Evolutionary conservation across 2,888 invertebrate species (phyloP).

Genomic region (Cephus pygmeus): DNA sequence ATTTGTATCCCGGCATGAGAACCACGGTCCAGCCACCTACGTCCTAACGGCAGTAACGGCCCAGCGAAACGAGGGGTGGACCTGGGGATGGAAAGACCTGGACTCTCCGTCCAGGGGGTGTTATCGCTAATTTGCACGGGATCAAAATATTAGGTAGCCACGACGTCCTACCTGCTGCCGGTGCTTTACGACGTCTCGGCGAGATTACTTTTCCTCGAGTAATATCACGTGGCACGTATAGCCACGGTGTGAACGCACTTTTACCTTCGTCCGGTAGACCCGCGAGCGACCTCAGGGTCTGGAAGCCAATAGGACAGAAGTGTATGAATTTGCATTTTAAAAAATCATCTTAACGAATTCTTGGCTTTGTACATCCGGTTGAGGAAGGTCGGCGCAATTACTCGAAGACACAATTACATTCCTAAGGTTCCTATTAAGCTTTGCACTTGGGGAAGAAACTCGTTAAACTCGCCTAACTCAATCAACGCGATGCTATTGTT

Average conservation of each 20-base stretch:
- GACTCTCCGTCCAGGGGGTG: conserved; percentile 4
- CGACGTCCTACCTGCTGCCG: not conserved
- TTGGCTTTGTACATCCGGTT: not conserved
- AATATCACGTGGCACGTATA: not conserved
- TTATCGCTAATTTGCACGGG: conserved; percentile 18
- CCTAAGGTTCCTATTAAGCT: not conserved
- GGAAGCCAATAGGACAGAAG: not conserved
- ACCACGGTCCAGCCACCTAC: conserved; percentile 5
- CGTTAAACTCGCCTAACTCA: not conserved
- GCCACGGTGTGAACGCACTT: not conserved
- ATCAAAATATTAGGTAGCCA: conserved; percentile 11
- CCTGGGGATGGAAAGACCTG: not conserved
- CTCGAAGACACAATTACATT: not conserved
- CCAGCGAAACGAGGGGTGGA: conserved; percentile 1
- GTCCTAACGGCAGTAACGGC: conserved; percentile 13
- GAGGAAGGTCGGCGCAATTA: not conserved
- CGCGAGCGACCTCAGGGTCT: not conserved
- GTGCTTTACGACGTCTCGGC: conserved; percentile 4
- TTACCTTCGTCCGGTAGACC: not conserved
- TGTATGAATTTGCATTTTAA: not conserved
- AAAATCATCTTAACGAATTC: not conserved
- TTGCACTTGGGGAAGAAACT: not conserved
- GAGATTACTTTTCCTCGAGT: conserved; percentile 9
- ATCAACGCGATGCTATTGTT: not conserved
- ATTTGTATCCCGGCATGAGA: not conserved